Conservation (phyloP, 2,113 vertebrate species). For the Oryzias javanicus region DNA sequence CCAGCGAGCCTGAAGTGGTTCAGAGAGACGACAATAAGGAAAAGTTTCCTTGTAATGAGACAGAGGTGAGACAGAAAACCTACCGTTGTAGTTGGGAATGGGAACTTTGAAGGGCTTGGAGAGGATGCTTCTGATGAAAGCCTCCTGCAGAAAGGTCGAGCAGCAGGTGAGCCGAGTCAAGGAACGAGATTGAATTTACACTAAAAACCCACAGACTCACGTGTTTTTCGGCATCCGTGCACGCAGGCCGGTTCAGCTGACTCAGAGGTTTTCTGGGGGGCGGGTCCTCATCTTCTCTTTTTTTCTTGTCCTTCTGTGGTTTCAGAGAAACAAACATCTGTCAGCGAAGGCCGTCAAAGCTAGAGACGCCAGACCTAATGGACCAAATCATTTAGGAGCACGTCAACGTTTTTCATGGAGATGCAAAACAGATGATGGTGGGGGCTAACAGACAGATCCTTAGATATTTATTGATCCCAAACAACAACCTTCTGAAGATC, state of each 20-base stretch:
- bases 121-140: slow-evolving; percentile 93
- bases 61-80: neutral
- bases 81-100: slow-evolving; percentile 95
- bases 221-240: slow-evolving; percentile 84
- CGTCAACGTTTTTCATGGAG: too few relatives aligned
- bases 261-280: slow-evolving; percentile 85
- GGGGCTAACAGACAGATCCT: too few relatives aligned
- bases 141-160: slow-evolving; percentile 79
- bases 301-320: slow-evolving; percentile 80
- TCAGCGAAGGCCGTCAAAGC: neutral
- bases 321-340: neutral
- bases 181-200: neutral
- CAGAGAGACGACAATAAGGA: neutral
- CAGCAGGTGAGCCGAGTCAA: neutral
- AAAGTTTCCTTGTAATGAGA: neutral
- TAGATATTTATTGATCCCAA: too few relatives aligned
- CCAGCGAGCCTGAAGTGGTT: slow-evolving; percentile 79
- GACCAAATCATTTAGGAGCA: too few relatives aligned
- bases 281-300: slow-evolving; percentile 64
- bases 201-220: slow-evolving; percentile 72
- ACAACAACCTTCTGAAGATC: too few relatives aligned
- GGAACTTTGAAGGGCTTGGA: slow-evolving; percentile 96
- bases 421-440: too few relatives aligned
- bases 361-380: neutral
- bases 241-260: slow-evolving; percentile 74